Evolutionary conservation across 2,888 invertebrate species (phyloP).

Genomic region (Caenorhabditis auriculariae): DNA sequence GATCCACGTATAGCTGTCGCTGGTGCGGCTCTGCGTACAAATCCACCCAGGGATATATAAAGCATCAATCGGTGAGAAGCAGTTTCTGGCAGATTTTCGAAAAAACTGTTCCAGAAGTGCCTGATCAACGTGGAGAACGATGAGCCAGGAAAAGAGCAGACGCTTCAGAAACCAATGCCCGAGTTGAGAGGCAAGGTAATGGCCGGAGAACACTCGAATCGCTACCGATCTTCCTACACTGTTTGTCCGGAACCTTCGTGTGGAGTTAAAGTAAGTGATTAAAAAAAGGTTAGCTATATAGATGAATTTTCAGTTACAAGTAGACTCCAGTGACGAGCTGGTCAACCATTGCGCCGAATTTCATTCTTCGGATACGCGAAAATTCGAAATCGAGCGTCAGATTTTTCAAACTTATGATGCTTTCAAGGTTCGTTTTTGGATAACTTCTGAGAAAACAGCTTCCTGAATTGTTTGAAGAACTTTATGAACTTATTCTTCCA

Average conservation of each 20-base stretch:
- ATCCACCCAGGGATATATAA: slow-evolving; percentile 1
- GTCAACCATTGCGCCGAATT: not conserved
- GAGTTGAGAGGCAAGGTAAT: too few relatives aligned
- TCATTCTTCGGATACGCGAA: not conserved
- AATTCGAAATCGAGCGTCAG: not conserved
- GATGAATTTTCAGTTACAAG: slow-evolving; percentile 1
- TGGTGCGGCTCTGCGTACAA: slow-evolving; percentile 8
- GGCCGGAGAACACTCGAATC: too few relatives aligned
- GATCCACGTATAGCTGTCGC: not conserved
- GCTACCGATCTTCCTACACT: slow-evolving; percentile 8
- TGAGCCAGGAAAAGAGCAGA: too few relatives aligned
- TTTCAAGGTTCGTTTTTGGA: slow-evolving; percentile 1
- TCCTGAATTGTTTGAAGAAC: too few relatives aligned
- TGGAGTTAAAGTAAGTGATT: too few relatives aligned
- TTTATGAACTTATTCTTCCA: not conserved
- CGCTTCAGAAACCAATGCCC: too few relatives aligned
- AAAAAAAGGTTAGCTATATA: too few relatives aligned
- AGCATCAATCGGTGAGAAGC: slow-evolving; percentile 5
- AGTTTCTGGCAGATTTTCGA: not conserved
- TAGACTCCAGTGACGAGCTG: slow-evolving; percentile 9
- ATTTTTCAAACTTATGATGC: not conserved
- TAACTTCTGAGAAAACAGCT: not conserved
- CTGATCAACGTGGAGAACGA: too few relatives aligned
- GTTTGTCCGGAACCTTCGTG: slow-evolving; percentile 17
- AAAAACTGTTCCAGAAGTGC: too few relatives aligned